These are phyloP conservation scores for Bugulina stolonifera DNA, from an alignment of 2,888 invertebrate genomes.

Conservation along the genomic window DNA sequence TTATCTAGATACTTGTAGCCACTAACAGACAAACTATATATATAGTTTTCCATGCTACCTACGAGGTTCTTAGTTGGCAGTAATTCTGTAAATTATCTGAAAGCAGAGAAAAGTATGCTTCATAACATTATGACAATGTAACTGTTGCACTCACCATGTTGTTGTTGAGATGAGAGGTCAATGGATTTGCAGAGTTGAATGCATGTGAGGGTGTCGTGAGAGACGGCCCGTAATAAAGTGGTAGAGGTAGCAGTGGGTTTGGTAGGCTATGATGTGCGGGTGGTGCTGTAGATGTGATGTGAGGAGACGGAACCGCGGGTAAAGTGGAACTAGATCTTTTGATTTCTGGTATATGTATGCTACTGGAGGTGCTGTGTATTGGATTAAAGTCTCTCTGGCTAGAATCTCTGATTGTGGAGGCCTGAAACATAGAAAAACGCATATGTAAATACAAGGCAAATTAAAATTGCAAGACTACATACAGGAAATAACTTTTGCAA, in stretches of 20 bases:
- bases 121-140: no score
- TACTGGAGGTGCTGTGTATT: neutral
- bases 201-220: neutral
- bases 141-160: slow-evolving; percentile 26
- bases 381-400: neutral
- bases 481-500: no score
- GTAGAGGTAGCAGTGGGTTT: slow-evolving; percentile 15
- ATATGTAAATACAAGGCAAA: neutral
- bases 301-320: slow-evolving; percentile 3
- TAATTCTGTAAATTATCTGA: no score
- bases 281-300: slow-evolving; percentile 1
- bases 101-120: no score
- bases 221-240: slow-evolving; percentile 13
- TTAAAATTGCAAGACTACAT: no score
- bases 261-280: slow-evolving; percentile 4
- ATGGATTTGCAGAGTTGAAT: slow-evolving; percentile 2
- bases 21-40: no score
- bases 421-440: neutral
- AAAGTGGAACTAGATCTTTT: slow-evolving; percentile 13
- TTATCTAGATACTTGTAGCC: no score
- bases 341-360: slow-evolving; percentile 11
- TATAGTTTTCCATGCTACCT: no score
- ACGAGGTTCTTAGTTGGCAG: no score
- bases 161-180: slow-evolving; percentile 22
- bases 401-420: slow-evolving; percentile 14